Conservation (phyloP, 1,140 invertebrate genomes). For the Drosophila ananassae region DNA sequence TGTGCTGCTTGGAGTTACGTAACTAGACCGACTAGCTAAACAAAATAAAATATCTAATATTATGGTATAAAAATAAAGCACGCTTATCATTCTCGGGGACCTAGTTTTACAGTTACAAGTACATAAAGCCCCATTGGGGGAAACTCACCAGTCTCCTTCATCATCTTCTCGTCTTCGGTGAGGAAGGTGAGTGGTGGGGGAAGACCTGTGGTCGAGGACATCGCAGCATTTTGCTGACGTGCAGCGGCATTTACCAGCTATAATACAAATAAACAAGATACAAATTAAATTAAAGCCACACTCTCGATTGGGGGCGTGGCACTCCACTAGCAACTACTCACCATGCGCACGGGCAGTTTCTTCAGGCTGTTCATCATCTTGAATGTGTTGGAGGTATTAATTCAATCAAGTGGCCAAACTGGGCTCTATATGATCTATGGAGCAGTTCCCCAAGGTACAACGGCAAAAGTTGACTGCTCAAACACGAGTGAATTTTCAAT, state of each 20-base stretch:
- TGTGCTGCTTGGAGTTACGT: slow-evolving; percentile 31
- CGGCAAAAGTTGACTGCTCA: slow-evolving; percentile 56
- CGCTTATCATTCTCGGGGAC: slow-evolving; percentile 29
- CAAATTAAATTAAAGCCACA: slow-evolving; percentile 17
- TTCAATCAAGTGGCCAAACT: slow-evolving; percentile 45
- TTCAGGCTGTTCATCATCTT: slow-evolving; percentile 80
- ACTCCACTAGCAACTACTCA: slow-evolving; percentile 36
- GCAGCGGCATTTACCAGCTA: slow-evolving; percentile 73
- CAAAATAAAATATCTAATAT: slow-evolving; percentile 24
- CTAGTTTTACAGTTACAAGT: slow-evolving; percentile 6
- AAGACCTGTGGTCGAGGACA: slow-evolving; percentile 65
- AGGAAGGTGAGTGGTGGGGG: slow-evolving; percentile 87
- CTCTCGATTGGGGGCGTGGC: slow-evolving; percentile 20
- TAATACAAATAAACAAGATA: slow-evolving; percentile 9
- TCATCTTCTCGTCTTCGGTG: slow-evolving; percentile 90
- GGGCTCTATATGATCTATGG: slow-evolving; percentile 23
- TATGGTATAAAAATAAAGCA: slow-evolving; percentile 23
- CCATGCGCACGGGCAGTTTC: slow-evolving; percentile 81
- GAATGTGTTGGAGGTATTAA: slow-evolving; percentile 24
- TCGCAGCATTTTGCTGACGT: slow-evolving; percentile 76
- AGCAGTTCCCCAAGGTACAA: slow-evolving; percentile 28
- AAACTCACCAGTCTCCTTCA: slow-evolving; percentile 90
- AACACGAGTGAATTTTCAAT: slow-evolving; percentile 51
- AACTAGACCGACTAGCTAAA: slow-evolving; percentile 18
- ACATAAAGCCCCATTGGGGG: neutral